Base-by-base conservation (phyloP, 2,113 vertebrate species). In the Pseudolaguvia tuberculata region DNA sequence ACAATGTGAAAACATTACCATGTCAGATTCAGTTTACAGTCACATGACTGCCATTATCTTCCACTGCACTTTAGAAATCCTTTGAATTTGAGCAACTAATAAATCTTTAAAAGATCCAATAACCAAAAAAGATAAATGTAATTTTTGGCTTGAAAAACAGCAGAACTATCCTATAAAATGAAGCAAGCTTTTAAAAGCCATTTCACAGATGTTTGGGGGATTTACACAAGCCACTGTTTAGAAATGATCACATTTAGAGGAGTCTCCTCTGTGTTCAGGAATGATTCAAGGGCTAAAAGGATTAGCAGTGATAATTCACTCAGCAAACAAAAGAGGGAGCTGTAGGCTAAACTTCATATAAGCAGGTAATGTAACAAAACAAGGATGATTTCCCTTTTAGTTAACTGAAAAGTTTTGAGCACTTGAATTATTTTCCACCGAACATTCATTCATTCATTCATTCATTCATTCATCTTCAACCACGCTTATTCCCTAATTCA, bases 321-420 rank as follows among this genome's bases (percentile, higher is more conserved):
- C 9, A 59, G 9, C 9, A 27, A 50, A 68, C 78, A 75, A 68
- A 45, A 78, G 77, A 65, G 80, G 77, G 61, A 4, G 53, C 66
- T 79, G 58, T 39, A 71, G 8, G 27, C 0, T 20, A n/a, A 5
- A 18, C 9, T 10, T 68, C 27, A 29, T 35, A 3, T 6, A 35
- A 6, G 6, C 6, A 3, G 6, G 31, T 6, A 35, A 6, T 35
- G 31, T 6, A 35, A 35, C 6, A 35, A n/a, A n/a, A n/a, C n/a
- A n/a, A n/a, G n/a, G n/a, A n/a, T n/a, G n/a, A n/a, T n/a, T n/a
- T n/a, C n/a, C n/a, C n/a, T n/a, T n/a, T n/a, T n/a, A n/a, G n/a
- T n/a, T n/a, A n/a, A n/a, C n/a, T n/a, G n/a, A n/a, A n/a, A n/a
- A n/a, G n/a, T n/a, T n/a, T n/a, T n/a, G n/a, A n/a, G n/a, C n/a